phyloP scores from a whole-genome alignment of 2,888 invertebrate species.

The Nemotelus pantherinus region DNA sequence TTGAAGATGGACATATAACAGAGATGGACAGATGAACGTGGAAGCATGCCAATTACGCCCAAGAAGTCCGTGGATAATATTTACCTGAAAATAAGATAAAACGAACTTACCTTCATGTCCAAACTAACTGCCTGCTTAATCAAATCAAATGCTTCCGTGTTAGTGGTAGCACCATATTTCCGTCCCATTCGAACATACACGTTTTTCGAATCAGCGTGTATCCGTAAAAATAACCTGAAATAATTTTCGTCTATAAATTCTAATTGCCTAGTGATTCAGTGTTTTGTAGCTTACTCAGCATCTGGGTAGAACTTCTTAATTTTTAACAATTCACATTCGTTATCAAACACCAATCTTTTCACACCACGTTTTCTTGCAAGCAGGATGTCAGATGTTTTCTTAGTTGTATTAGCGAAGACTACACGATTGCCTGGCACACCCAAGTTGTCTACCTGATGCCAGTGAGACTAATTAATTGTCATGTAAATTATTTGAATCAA shows the following conservation, averaged over 20 bases:
- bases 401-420: conserved; percentile 80
- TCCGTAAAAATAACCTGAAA: conserved; percentile 83
- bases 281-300: conserved; percentile 68
- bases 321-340: conserved; percentile 90
- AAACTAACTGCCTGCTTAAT: conserved; percentile 79
- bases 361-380: conserved; percentile 78
- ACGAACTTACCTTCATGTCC: conserved; percentile 71
- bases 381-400: conserved; percentile 22
- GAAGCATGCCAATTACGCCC: too few relatives aligned
- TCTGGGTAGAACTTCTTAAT: conserved; percentile 83
- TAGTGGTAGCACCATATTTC: conserved; percentile 92
- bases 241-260: background rate
- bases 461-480: background rate
- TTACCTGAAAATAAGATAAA: too few relatives aligned
- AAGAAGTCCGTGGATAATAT: too few relatives aligned
- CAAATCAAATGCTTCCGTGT: conserved; percentile 77
- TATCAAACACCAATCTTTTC: conserved; percentile 91
- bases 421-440: conserved; percentile 70
- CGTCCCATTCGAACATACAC: conserved; percentile 83
- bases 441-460: conserved; percentile 28
- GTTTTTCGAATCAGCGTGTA: conserved; percentile 84
- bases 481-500: background rate
- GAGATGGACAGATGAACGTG: too few relatives aligned
- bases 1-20: too few relatives aligned
- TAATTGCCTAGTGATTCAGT: background rate